Percentiles rank a stretch among this genome's conserved stretches.
Evolutionary conservation across 2,797 vertebrate genomes (phyloP).

Genomic region (Argyrosomus regius): DNA sequence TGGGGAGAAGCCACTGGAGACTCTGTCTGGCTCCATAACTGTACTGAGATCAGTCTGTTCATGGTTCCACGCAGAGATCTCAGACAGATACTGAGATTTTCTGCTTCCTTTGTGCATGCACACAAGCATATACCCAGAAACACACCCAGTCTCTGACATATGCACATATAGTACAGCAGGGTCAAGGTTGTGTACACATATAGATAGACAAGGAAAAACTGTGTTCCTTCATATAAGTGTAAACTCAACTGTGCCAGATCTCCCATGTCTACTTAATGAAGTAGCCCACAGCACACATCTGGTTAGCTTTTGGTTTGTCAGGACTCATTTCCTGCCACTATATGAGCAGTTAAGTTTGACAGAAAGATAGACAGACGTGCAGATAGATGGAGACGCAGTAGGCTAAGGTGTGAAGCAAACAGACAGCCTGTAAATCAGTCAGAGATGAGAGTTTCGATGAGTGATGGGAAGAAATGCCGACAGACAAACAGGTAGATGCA

Average conservation of each 20-base stretch:
- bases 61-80: conserved; percentile 43
- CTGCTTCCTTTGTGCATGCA: conserved; percentile 26
- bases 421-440: conserved; percentile 24
- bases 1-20: conserved; percentile 44
- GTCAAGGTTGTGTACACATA: conserved; percentile 1
- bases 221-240: conserved; percentile 10
- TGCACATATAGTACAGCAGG: background rate
- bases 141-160: background rate
- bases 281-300: conserved; percentile 57
- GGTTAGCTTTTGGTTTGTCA: conserved; percentile 56
- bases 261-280: conserved; percentile 23
- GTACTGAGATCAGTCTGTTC: conserved; percentile 44
- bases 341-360: conserved; percentile 28
- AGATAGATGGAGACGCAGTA: conserved; percentile 1
- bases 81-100: conserved; percentile 45
- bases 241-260: conserved; percentile 21
- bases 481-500: conserved; percentile 9
- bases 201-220: conserved; percentile 16
- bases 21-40: conserved; percentile 40
- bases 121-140: conserved; percentile 3
- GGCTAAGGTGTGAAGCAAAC: conserved; percentile 10
- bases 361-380: conserved; percentile 25
- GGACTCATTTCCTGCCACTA: conserved; percentile 53
- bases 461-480: conserved; percentile 20
- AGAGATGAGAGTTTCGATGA: conserved; percentile 16